A percentile compares a stretch with the other conserved stretches of the same genome.
These are phyloP conservation scores for Clusia tigrina DNA, from an alignment of 2,888 invertebrate genomes.

Conservation along the genomic window DNA sequence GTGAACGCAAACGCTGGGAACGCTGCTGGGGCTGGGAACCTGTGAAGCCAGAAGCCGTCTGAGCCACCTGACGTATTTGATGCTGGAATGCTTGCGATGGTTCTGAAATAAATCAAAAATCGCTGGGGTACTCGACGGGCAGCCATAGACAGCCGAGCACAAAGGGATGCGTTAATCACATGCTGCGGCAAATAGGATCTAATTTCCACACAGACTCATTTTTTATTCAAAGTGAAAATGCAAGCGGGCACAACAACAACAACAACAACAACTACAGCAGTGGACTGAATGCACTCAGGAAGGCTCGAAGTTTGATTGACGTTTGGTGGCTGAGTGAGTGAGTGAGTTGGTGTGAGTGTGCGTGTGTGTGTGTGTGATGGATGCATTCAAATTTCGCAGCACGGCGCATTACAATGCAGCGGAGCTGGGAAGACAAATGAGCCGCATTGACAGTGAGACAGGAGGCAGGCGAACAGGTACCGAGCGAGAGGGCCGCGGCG, in stretches of 20 bases:
- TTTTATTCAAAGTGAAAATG: conserved; percentile 41
- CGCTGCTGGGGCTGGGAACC: conserved; percentile 8
- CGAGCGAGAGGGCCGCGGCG: conserved; percentile 25
- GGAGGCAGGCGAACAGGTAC: conserved; percentile 23
- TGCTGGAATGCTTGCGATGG: conserved; percentile 11
- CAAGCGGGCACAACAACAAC: conserved; percentile 14
- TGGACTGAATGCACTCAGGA: conserved; percentile 27
- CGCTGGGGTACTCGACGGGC: conserved; percentile 32
- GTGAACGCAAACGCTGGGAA: conserved; percentile 20
- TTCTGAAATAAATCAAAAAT: conserved; percentile 46
- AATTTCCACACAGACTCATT: conserved; percentile 52
- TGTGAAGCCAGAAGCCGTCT: background rate
- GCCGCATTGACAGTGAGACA: conserved; percentile 29
- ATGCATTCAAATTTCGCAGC: conserved; percentile 57
- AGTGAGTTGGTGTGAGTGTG: background rate
- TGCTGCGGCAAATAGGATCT: conserved; percentile 58
- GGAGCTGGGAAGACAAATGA: conserved; percentile 49
- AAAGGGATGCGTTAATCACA: conserved; percentile 54
- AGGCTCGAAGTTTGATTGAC: conserved; percentile 42
- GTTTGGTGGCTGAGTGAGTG: conserved; percentile 30
- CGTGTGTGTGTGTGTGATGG: conserved; percentile 35
- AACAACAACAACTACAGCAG: conserved; percentile 2
- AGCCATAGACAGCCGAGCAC: conserved; percentile 29
- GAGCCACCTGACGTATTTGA: background rate
- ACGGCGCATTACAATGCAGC: conserved; percentile 16